A percentile compares a stretch with the other conserved stretches of the same genome.
Evolutionary conservation across 2,797 vertebrate species (phyloP).

Genomic region (Poeciliopsis presidionis): DNA sequence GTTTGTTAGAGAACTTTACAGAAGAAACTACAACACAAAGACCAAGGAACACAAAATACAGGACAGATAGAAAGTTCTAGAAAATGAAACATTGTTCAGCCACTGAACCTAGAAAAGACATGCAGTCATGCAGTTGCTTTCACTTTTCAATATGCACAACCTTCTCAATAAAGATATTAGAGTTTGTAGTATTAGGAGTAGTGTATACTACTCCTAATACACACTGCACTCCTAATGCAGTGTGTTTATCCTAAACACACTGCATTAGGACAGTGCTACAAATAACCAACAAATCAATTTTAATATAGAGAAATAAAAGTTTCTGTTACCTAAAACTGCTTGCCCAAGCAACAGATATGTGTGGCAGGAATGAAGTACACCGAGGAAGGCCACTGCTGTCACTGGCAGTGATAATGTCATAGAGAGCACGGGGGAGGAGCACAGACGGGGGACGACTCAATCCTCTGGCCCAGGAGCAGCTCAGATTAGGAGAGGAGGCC

Average conservation of each 20-base stretch:
- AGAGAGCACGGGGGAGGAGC: slow-evolving; percentile 91
- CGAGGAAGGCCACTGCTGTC: slow-evolving; percentile 93
- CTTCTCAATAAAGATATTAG: neutral
- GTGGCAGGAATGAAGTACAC: slow-evolving; percentile 92
- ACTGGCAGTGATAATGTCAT: slow-evolving; percentile 88
- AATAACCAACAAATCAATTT: neutral
- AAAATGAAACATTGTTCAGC: neutral
- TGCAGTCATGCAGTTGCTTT: neutral
- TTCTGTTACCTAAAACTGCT: slow-evolving; percentile 87
- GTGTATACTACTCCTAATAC: too few relatives aligned
- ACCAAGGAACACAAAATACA: neutral
- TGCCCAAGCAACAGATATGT: slow-evolving; percentile 91
- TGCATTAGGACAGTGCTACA: neutral
- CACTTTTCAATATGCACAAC: neutral
- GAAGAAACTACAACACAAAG: neutral
- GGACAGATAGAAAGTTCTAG: neutral
- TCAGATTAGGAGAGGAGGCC: slow-evolving; percentile 76
- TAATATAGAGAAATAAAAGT: neutral
- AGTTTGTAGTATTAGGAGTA: neutral
- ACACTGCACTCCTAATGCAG: too few relatives aligned
- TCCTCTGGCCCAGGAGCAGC: slow-evolving; percentile 87
- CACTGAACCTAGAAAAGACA: neutral
- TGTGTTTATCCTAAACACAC: neutral
- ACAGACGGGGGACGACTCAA: slow-evolving; percentile 89
- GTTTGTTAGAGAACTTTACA: neutral